phyloP scores from a whole-genome alignment of 1,140 invertebrate genomes.

The Octopus sinensis region DNA sequence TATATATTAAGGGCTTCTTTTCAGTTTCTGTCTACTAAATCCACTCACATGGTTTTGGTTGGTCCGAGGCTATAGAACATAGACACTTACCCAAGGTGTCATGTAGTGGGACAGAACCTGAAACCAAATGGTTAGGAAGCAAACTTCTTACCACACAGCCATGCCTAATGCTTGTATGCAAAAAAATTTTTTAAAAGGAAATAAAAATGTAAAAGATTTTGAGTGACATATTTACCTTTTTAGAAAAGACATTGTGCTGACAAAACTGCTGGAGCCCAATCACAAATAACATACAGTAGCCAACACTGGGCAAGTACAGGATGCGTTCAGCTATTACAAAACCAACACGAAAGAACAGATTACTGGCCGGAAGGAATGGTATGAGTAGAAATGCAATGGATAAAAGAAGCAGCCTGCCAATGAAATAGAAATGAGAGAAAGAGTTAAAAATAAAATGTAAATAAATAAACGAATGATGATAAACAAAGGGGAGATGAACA shows the following conservation, averaged over 20 bases:
- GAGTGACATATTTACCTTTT: conserved; percentile 26
- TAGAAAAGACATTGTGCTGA: conserved; percentile 18
- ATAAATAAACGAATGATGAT: too few species aligned
- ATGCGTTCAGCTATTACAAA: conserved; percentile 95
- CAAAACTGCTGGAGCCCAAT: conserved; percentile 33
- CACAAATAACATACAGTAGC: conserved; percentile 86
- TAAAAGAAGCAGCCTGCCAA: conserved; percentile 39
- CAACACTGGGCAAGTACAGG: conserved; percentile 93
- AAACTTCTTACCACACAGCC: too few species aligned
- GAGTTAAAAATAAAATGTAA: not conserved
- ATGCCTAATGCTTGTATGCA: too few species aligned
- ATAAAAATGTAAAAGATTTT: conserved; percentile 2
- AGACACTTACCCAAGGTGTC: too few species aligned
- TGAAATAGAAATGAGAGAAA: conserved; percentile 22
- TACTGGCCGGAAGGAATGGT: conserved; percentile 93
- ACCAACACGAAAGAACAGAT: conserved; percentile 94
- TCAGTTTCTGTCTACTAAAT: too few species aligned
- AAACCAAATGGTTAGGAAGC: too few species aligned
- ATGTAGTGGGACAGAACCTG: too few species aligned
- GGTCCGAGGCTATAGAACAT: too few species aligned
- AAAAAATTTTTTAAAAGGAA: not conserved
- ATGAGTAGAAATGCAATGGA: conserved; percentile 77
- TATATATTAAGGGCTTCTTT: too few species aligned
- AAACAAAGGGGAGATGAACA: too few species aligned
- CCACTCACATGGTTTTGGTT: too few species aligned